phyloP scores from a whole-genome alignment of 2,888 invertebrate species.

The Lasius fuliginosus region DNA sequence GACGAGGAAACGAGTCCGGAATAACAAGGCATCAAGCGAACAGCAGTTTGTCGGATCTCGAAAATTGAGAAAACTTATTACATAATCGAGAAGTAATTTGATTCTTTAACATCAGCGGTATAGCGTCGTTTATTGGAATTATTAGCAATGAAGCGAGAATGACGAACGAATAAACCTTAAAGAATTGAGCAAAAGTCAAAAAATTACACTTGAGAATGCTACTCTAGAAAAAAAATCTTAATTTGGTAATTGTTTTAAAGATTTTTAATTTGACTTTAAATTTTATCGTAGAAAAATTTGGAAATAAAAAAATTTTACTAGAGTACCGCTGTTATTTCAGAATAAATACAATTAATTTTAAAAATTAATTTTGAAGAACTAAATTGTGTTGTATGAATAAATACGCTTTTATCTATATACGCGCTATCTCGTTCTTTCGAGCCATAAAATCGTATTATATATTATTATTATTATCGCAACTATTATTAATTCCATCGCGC shows the following conservation, averaged over 20 bases:
- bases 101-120: not conserved
- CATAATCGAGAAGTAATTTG: constrained; percentile 30
- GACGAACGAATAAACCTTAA: not conserved
- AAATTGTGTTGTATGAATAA: constrained; percentile 2
- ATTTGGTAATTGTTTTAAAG: not conserved
- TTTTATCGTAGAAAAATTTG: not conserved
- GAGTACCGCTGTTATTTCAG: not conserved
- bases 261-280: not conserved
- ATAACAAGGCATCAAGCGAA: not conserved
- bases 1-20: constrained; percentile 13
- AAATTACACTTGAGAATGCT: not conserved
- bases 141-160: not conserved
- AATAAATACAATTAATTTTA: constrained; percentile 19
- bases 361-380: constrained; percentile 22
- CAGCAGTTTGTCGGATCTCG: constrained; percentile 21
- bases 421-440: constrained; percentile 39
- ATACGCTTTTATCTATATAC: constrained; percentile 23
- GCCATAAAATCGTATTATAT: constrained; percentile 52
- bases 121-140: constrained; percentile 10
- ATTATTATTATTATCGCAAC: constrained; percentile 59
- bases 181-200: not conserved
- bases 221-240: not conserved
- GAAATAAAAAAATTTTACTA: not conserved
- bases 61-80: constrained; percentile 22
- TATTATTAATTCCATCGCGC: constrained; percentile 56